Evolutionary conservation across 2,113 vertebrate species (phyloP).

Genomic region (Penelope pileata): DNA sequence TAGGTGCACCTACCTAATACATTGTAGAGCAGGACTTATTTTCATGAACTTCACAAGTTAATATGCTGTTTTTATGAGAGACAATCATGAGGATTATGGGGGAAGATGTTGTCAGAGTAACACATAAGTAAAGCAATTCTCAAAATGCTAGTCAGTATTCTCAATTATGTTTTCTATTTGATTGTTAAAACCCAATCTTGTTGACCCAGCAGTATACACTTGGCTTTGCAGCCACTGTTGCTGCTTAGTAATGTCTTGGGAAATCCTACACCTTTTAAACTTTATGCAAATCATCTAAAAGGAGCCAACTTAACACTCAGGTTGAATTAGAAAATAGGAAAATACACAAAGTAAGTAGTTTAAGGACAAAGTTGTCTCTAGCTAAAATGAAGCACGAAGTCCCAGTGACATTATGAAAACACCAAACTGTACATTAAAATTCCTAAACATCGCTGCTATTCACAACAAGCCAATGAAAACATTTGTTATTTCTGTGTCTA

Average conservation of each 20-base stretch:
- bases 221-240: constrained; percentile 22
- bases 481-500: constrained; percentile 40
- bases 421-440: constrained; percentile 56
- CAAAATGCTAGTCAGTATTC: constrained; percentile 18
- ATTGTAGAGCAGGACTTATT: not conserved
- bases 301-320: constrained; percentile 39
- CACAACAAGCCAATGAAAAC: constrained; percentile 62
- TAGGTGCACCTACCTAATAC: not conserved
- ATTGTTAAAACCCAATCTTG: constrained; percentile 31
- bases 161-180: constrained; percentile 30
- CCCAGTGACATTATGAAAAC: constrained; percentile 56
- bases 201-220: constrained; percentile 45
- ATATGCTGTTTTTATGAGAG: constrained; percentile 11
- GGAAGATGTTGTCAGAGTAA: constrained; percentile 3
- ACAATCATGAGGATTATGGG: not conserved
- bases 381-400: constrained; percentile 53
- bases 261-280: constrained; percentile 52
- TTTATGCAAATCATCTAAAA: not conserved
- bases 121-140: not conserved
- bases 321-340: constrained; percentile 62
- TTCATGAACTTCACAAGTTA: constrained; percentile 15
- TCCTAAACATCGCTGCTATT: constrained; percentile 49
- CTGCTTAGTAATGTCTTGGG: constrained; percentile 43
- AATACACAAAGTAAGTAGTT: constrained; percentile 23
- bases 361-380: constrained; percentile 55